Conservation (phyloP, 1,140 invertebrate genomes). For the Bombus huntii region DNA sequence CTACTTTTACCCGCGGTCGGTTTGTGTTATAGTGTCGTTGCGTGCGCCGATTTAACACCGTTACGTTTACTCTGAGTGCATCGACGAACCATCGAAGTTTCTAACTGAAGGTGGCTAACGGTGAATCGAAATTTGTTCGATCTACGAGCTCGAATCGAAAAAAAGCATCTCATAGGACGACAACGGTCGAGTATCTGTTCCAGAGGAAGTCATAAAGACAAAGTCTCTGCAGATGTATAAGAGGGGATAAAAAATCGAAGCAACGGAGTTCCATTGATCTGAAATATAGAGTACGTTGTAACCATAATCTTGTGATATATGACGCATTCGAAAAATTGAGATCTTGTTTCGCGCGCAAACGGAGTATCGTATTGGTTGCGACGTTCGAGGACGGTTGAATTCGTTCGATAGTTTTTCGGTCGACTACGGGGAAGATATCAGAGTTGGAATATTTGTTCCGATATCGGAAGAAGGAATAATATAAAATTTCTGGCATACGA, state of each 20-base stretch:
- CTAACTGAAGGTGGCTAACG: background rate
- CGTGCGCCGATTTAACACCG: background rate
- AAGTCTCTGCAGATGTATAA: background rate
- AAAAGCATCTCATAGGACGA: background rate
- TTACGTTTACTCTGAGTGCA: background rate
- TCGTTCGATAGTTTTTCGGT: background rate
- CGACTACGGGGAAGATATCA: background rate
- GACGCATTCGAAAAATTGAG: background rate
- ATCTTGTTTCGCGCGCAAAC: conserved; percentile 40
- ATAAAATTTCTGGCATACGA: background rate
- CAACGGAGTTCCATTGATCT: background rate
- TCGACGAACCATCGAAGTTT: background rate
- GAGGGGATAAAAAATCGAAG: background rate
- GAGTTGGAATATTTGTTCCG: no score
- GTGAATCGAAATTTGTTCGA: background rate
- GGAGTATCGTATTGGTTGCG: background rate
- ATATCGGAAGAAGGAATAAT: background rate
- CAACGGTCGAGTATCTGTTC: background rate
- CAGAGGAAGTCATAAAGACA: background rate
- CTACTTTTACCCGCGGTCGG: conserved; percentile 27
- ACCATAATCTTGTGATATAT: background rate
- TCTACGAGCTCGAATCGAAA: background rate
- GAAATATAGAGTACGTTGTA: background rate
- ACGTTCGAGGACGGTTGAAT: background rate
- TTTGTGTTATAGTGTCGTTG: conserved; percentile 37